Evolutionary conservation across 2,797 vertebrate genomes (phyloP), one percentile per base, ranked within the genome.

Genomic region (Acanthiza pusilla): DNA sequence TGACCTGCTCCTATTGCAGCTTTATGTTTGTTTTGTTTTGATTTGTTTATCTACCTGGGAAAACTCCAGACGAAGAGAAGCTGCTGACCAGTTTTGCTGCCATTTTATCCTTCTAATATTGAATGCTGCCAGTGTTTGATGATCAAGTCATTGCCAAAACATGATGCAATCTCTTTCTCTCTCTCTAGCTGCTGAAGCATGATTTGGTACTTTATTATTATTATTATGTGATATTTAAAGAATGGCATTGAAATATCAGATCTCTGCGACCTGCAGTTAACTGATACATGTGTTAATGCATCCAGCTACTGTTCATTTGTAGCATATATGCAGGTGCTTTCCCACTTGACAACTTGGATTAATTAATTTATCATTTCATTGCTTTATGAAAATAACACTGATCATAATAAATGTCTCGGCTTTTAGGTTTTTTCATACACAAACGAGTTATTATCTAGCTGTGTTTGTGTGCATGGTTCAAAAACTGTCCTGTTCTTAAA

Each of bases 71-170:
- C 40, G 66, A 98, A 97, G 92, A 97, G 95, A 98, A 98, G 98
- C 98, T 98, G 98, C 98, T 98, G 97, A 98, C 91, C 81, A 70
- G 93, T 98, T 97, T 97, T 98, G 98, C 98, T 98, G 98, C 98
- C 98, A 93, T 98, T 98, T 97, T 96, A 94, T 96, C 95, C 78
- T 96, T 90, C 87, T 96, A 91, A 95, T 91, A 85, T 87, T 97
- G 86, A 97, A 97, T 91, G 97, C 97, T 98, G 97, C 97, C 98
- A 88, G 93, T 94, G 94, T 96, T 96, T 94, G 91, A 84, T 85
- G 83, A 97, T 95, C 72, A 5, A 95, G 93, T 97, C 96, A 94
- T 96, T 97, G 97, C 97, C 97, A 97, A 97, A 95, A 96, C 91
- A 91, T 79, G 95, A 97, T 78, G 93, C 96, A 95, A 93, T 96